phyloP scores from a whole-genome alignment of 2,113 vertebrate species.

The Dromiciops gliroides region DNA sequence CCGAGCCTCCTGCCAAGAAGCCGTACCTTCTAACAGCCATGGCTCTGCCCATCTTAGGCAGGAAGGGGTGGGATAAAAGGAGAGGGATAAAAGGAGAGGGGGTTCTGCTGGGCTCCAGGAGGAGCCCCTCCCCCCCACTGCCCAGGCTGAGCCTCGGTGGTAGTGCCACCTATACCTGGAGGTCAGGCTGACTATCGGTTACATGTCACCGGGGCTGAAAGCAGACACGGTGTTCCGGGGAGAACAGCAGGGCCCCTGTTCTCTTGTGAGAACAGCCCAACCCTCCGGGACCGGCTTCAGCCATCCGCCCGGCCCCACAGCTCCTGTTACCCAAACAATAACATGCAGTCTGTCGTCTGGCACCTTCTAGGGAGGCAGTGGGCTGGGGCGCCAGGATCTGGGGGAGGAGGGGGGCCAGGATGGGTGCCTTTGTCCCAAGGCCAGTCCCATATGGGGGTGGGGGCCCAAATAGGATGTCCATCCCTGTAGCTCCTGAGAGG shows the following conservation, averaged over 20 bases:
- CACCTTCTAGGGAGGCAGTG: conserved; percentile 41
- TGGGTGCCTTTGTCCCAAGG: neutral
- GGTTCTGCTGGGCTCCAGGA: no score
- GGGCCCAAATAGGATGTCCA: neutral
- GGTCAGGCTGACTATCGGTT: conserved; percentile 67
- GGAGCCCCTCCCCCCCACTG: neutral
- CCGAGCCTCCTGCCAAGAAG: neutral
- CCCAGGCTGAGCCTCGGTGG: neutral
- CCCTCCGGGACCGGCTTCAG: neutral
- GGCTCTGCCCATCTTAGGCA: neutral
- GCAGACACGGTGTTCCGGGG: conserved; percentile 55
- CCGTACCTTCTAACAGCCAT: neutral
- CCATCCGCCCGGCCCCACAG: conserved; percentile 50
- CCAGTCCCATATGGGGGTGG: neutral
- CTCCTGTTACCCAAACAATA: conserved; percentile 78
- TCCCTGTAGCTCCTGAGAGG: neutral
- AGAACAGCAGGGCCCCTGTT: conserved; percentile 69
- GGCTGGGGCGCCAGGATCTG: neutral
- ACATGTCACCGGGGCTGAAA: conserved; percentile 70
- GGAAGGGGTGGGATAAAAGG: neutral
- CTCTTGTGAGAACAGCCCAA: conserved; percentile 60
- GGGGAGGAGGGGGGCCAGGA: neutral
- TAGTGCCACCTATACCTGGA: conserved; percentile 44
- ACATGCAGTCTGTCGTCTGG: conserved; percentile 53
- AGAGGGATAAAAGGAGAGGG: no score